Base-by-base conservation (phyloP, 2,797 vertebrate genomes). In the Artibeus jamaicensis region DNA sequence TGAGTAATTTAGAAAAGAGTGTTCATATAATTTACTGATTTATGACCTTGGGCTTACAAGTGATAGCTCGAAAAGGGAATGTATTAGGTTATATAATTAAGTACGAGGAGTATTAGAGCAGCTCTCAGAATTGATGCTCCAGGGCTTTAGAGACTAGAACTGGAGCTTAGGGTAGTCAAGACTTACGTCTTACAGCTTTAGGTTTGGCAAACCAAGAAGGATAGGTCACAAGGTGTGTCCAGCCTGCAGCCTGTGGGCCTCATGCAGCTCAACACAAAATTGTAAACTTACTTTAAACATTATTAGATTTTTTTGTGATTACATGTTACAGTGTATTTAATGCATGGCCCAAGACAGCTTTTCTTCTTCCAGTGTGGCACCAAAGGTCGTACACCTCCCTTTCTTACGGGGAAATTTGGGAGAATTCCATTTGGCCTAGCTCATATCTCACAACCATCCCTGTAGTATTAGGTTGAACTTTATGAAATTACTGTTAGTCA, bases 41-140 rank as follows among this genome's bases (percentile, higher is more conserved):
- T 88, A 46, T 88, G 11, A 68, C 9, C 29, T 82, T 67, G 81
- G 55, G 4, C 42, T 82, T 88, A 92, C 7, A 90, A 65, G 21
- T 87, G 44, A 34, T 88, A 24, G 29, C 68, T 94, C 94, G 34
- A 91, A 82, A 93, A 78, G n/a, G 70, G 29, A 82, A 70, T 89
- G 89, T 91, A 29, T 85, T 82, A 62, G 34, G 11, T 67, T 71
- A 82, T 5, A 29, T 77, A 73, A 82, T 88, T 92, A 90, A 26
- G n/a, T 94, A n/a, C 46, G 6, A 86, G 50, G 44, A 68, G 11
- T 87, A 34, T 39, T 89, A 86, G n/a, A 79, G 22, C 50, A 67
- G 5, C 73, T 90, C 29, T 90, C 37, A 92, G 37, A 92, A 86
- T 79, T 74, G 70, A 83, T 78, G 39, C 37, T 70, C 55, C 3